Base-by-base conservation (phyloP, 30 jellyfish, hydroid and myxozoan species). In the Turritopsis dohrnii region DNA sequence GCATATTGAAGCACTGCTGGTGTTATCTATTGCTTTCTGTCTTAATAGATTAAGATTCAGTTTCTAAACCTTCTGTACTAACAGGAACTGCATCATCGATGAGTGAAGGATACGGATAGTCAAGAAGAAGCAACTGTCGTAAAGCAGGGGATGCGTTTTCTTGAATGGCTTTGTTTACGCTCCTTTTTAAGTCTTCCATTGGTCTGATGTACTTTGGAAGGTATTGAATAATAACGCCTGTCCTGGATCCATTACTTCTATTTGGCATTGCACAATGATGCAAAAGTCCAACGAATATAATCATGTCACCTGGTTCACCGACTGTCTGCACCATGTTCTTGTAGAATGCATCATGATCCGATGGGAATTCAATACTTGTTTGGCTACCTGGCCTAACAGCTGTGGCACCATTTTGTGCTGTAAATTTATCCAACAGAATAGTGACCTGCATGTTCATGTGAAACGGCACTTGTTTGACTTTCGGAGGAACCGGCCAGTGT, bases 261-360 rank as follows among this genome's bases (percentile, higher is more conserved):
- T 74, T 74, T 13, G 53, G 65, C 83, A 74, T 74, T 21, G 83
- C 83, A 29, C 83, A 74, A n/a, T 74, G 83, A 24, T 74, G 72
- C 24, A 74, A 41, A 23, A 74, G 83, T 23, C 83, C 83, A 17
- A 74, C 83, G 21, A 74, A 74, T 29, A 74, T 29, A 19, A 74
- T 74, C 53, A 74, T 29, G 23, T 74, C 83, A 13, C 83, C 83
- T 23, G 83, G 54, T n/a, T 74, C 31, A 41, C 83, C 83, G 9
- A 29, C 21, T 24, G 65, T 29, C 23, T 74, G 83, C 24, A 24
- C 83, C 83, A 74, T 29, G n/a, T 74, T 74, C 65, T 22, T 22
- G 83, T 74, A 1, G 41, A 74, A 74, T 41, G 28, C 83, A 24
- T 74, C 83, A 26, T 22, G 27, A 29, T 74, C 83, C 17, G 53